These are phyloP conservation scores for Lacanobia wlatinum DNA, from an alignment of 2,888 invertebrate genomes.

Conservation along the genomic window DNA sequence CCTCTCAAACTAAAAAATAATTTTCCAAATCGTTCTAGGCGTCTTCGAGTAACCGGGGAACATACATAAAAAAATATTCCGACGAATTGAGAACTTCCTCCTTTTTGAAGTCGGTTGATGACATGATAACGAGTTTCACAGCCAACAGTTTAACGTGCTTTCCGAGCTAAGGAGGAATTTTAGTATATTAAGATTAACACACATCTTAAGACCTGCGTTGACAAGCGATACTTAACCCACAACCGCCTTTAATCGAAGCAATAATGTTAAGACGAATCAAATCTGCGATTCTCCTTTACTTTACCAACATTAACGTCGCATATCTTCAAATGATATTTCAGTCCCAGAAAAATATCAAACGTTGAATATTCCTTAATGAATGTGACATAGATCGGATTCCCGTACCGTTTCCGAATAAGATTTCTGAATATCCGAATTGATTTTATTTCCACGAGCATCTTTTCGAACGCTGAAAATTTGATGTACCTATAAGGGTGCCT, in stretches of 20 bases:
- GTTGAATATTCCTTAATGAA: constrained; percentile 49
- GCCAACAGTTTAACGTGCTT: too few species aligned
- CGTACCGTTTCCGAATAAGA: constrained; percentile 41
- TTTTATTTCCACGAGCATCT: constrained; percentile 43
- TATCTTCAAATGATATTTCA: constrained; percentile 1
- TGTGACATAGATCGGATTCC: constrained; percentile 30
- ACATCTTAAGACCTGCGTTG: too few species aligned
- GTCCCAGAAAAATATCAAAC: constrained; percentile 28
- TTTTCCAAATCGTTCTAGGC: too few species aligned
- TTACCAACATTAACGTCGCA: background rate
- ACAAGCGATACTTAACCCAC: too few species aligned
- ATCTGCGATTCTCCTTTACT: background rate
- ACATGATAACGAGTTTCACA: too few species aligned
- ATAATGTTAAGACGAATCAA: background rate
- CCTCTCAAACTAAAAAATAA: too few species aligned
- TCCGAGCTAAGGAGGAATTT: background rate
- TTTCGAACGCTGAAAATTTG: constrained; percentile 25
- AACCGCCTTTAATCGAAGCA: background rate
- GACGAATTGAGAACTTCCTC: too few species aligned
- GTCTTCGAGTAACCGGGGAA: too few species aligned
- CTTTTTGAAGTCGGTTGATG: too few species aligned
- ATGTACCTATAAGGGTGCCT: constrained; percentile 22
- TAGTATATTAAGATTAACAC: background rate
- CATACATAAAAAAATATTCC: too few species aligned
- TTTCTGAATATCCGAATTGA: constrained; percentile 38